phyloP scores from a whole-genome alignment of 2,888 invertebrate genomes.

The Andrena fulva region DNA sequence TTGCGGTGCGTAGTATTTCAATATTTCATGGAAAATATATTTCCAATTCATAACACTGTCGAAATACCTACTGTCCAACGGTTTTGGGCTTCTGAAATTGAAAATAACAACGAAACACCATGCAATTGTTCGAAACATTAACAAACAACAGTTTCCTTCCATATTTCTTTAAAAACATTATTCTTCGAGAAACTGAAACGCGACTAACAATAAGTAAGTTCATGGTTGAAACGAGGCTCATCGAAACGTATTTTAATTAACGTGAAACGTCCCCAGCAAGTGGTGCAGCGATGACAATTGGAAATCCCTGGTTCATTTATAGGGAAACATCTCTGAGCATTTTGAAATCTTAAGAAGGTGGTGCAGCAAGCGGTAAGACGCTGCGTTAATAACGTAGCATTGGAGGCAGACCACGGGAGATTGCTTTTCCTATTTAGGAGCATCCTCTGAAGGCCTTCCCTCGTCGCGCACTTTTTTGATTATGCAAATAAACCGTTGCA shows the following conservation, averaged over 20 bases:
- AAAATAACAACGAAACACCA: background rate
- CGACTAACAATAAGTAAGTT: too few relatives aligned
- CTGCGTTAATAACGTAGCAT: slow-evolving; percentile 54
- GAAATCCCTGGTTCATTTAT: slow-evolving; percentile 4
- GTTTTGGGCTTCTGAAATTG: background rate
- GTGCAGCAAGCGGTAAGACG: slow-evolving; percentile 24
- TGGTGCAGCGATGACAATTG: background rate
- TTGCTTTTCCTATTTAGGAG: slow-evolving; percentile 51
- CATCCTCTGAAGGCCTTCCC: slow-evolving; percentile 34
- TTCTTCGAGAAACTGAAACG: too few relatives aligned
- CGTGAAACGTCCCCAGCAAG: background rate
- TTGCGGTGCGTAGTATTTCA: background rate
- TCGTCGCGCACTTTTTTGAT: slow-evolving; percentile 39
- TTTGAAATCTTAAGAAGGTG: slow-evolving; percentile 29
- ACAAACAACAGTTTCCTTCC: too few relatives aligned
- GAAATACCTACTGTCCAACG: background rate
- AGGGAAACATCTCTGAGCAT: background rate
- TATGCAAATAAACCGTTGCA: slow-evolving; percentile 54
- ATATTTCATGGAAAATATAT: background rate
- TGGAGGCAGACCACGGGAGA: slow-evolving; percentile 32
- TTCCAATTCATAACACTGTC: background rate
- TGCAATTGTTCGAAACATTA: too few relatives aligned
- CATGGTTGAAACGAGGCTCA: background rate
- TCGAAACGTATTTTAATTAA: slow-evolving; percentile 1
- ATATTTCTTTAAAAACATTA: too few relatives aligned